These are phyloP conservation scores for Cyprinodon tularosa DNA, from an alignment of 2,113 vertebrate species.

Conservation along the genomic window DNA sequence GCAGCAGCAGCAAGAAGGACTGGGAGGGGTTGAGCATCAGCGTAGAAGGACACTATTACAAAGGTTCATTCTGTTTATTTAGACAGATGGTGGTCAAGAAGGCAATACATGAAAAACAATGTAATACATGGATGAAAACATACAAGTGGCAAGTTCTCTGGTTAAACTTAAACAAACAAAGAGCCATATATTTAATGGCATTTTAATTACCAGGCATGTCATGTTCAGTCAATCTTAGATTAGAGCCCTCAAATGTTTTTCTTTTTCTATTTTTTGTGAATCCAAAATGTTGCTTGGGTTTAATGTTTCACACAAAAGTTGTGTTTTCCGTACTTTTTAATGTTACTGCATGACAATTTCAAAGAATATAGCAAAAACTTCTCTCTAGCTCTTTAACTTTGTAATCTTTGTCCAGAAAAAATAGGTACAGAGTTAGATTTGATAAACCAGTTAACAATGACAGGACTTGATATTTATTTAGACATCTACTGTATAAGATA, in stretches of 20 bases:
- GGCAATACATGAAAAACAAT: neutral
- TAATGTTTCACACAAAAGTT: neutral
- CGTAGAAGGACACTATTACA: neutral
- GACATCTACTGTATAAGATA: neutral
- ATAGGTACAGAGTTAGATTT: neutral
- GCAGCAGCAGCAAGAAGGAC: too few relatives aligned
- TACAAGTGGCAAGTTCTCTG: neutral
- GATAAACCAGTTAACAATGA: neutral
- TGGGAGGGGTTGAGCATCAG: too few relatives aligned
- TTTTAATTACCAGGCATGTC: neutral
- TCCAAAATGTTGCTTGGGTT: neutral
- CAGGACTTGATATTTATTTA: neutral
- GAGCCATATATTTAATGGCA: neutral
- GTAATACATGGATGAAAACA: too few relatives aligned
- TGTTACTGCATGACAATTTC: neutral
- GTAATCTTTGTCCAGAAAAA: neutral
- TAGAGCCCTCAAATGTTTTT: neutral
- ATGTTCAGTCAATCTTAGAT: neutral
- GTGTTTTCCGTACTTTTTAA: too few relatives aligned
- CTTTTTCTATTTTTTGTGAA: neutral
- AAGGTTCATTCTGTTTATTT: slow-evolving; percentile 2
- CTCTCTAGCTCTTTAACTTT: neutral
- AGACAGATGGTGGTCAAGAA: neutral
- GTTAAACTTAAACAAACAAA: neutral
- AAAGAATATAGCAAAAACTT: neutral